These are phyloP conservation scores for Oreochromis niloticus DNA, from an alignment of 2,113 vertebrate genomes.

Conservation along the genomic window DNA sequence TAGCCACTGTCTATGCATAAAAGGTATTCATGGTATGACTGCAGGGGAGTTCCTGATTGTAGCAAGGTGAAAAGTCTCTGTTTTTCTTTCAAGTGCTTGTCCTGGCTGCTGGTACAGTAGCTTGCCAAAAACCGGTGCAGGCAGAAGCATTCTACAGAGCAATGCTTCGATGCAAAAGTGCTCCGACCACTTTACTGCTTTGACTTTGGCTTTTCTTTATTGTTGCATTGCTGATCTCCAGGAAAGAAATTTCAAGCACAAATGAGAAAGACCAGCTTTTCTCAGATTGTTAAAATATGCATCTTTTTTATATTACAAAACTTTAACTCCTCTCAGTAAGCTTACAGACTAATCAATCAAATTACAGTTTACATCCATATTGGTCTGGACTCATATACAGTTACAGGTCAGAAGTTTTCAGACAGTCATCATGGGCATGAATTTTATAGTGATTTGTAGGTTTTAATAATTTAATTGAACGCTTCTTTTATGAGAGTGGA, in stretches of 20 bases:
- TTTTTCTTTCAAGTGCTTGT: not conserved
- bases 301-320: not conserved
- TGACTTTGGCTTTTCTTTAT: not conserved
- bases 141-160: not conserved
- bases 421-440: rapidly evolving
- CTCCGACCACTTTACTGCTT: not conserved
- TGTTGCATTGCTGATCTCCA: not conserved
- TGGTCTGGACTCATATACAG: not conserved
- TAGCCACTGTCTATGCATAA: slow-evolving; percentile 19
- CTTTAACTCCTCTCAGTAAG: not conserved
- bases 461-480: not conserved
- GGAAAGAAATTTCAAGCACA: not conserved
- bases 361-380: not conserved
- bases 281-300: not conserved
- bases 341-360: not conserved
- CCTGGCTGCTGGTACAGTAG: not conserved
- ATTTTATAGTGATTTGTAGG: rapidly evolving
- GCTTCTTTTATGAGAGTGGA: not conserved
- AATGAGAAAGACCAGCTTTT: not conserved
- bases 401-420: not conserved
- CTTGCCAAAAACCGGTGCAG: not conserved
- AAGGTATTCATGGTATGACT: slow-evolving; percentile 37
- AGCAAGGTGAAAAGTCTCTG: not conserved
- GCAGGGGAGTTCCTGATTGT: not conserved
- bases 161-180: not conserved